These are phyloP conservation scores for Drosophila ezoana DNA, from an alignment of 2,888 invertebrate genomes.

Conservation along the genomic window DNA sequence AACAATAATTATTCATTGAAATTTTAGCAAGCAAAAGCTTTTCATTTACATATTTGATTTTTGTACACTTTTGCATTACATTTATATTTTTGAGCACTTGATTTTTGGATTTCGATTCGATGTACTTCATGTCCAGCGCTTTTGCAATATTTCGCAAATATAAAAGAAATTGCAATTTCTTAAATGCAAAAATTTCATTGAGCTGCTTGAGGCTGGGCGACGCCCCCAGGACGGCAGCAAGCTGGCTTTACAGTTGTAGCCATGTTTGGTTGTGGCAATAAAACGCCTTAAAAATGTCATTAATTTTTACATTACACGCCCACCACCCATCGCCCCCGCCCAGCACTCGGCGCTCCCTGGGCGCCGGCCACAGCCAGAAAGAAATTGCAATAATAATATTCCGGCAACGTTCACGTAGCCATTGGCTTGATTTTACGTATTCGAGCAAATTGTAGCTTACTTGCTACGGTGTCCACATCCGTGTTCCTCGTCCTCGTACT, in stretches of 20 bases:
- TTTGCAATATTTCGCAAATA: neutral
- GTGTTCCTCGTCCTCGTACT: constrained; percentile 10
- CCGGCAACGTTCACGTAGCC: constrained; percentile 35
- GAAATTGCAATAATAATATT: constrained; percentile 65
- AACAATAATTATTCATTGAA: too few species aligned
- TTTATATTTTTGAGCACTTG: too few species aligned
- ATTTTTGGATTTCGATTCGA: neutral
- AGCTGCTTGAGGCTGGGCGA: constrained; percentile 1
- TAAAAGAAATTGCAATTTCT: constrained; percentile 53
- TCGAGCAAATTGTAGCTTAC: constrained; percentile 46
- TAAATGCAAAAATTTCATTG: constrained; percentile 39
- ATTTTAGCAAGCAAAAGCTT: too few species aligned
- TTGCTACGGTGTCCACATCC: constrained; percentile 17
- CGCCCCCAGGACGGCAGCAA: neutral
- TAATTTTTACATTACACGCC: constrained; percentile 48
- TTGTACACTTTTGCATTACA: too few species aligned
- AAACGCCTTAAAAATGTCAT: constrained; percentile 74
- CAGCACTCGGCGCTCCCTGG: too few species aligned
- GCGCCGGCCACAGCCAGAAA: constrained; percentile 1
- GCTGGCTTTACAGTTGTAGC: constrained; percentile 27
- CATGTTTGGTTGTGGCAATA: constrained; percentile 45
- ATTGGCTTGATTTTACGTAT: constrained; percentile 61
- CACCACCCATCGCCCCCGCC: neutral
- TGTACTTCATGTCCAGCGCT: neutral
- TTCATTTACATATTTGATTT: too few species aligned